phyloP scores from a whole-genome alignment of 2,113 vertebrate species.

The Sphaerodactylus townsendi region DNA sequence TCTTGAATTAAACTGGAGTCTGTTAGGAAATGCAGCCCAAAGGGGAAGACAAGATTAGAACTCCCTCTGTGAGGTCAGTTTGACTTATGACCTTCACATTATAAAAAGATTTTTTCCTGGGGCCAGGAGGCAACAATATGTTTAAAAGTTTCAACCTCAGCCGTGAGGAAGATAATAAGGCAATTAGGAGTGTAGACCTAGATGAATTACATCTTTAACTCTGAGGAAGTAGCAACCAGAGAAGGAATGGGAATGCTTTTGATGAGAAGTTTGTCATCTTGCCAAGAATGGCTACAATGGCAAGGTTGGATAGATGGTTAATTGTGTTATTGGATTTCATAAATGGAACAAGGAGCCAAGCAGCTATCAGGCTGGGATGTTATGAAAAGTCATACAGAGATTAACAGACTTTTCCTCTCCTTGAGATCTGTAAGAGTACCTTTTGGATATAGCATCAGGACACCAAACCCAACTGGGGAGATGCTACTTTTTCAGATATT shows the following conservation, averaged over 20 bases:
- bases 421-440: neutral
- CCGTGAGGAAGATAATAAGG: conserved; percentile 10
- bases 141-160: conserved; percentile 21
- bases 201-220: conserved; percentile 37
- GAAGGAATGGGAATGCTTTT: conserved; percentile 49
- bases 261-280: conserved; percentile 44
- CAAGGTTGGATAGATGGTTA: conserved; percentile 58
- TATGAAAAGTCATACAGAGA: neutral
- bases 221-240: conserved; percentile 39
- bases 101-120: conserved; percentile 55
- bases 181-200: conserved; percentile 22
- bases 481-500: neutral
- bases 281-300: conserved; percentile 44
- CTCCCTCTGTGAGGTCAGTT: conserved; percentile 27
- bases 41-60: conserved; percentile 44
- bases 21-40: conserved; percentile 38
- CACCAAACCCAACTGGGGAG: neutral
- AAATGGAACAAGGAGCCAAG: conserved; percentile 34
- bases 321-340: conserved; percentile 30
- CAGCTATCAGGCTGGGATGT: neutral
- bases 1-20: conserved; percentile 22
- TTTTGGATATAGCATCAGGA: neutral
- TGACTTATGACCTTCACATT: conserved; percentile 46
- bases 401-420: neutral
- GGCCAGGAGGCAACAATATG: conserved; percentile 45